Percentiles rank a stretch among this genome's conserved stretches.
phyloP scores from a whole-genome alignment of 2,888 invertebrate genomes.

The Eupithecia pulchellata region DNA sequence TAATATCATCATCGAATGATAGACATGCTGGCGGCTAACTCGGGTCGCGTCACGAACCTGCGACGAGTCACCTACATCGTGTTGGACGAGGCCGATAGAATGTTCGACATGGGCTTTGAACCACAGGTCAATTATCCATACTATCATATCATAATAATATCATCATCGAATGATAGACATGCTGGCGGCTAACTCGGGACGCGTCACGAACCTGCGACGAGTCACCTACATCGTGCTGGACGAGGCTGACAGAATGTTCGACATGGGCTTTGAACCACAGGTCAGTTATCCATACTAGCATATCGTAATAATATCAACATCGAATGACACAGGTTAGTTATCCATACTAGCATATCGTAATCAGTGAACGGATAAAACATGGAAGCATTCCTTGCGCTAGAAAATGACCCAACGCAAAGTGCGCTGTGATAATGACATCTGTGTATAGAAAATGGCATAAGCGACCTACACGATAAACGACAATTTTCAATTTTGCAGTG shows the following conservation, averaged over 20 bases:
- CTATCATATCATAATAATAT: background rate
- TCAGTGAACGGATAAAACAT: too few relatives aligned
- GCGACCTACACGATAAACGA: too few relatives aligned
- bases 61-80: constrained; percentile 98
- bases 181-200: constrained; percentile 96
- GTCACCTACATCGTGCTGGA: constrained; percentile 99
- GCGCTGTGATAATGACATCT: too few relatives aligned
- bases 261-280: constrained; percentile 99
- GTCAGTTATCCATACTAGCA: constrained; percentile 60
- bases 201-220: constrained; percentile 98
- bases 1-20: background rate
- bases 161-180: background rate
- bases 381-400: too few relatives aligned
- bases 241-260: constrained; percentile 99
- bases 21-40: constrained; percentile 91
- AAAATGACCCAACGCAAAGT: too few relatives aligned
- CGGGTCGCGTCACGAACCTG: constrained; percentile 98
- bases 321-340: constrained; percentile 86
- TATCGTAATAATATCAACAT: background rate
- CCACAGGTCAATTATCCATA: constrained; percentile 88
- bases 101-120: constrained; percentile 99
- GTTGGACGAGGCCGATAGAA: constrained; percentile 98
- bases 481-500: too few relatives aligned
- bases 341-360: background rate
- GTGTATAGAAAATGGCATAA: too few relatives aligned